Conservation (phyloP, 2,888 invertebrate genomes). For the Pollenia angustigena region DNA sequence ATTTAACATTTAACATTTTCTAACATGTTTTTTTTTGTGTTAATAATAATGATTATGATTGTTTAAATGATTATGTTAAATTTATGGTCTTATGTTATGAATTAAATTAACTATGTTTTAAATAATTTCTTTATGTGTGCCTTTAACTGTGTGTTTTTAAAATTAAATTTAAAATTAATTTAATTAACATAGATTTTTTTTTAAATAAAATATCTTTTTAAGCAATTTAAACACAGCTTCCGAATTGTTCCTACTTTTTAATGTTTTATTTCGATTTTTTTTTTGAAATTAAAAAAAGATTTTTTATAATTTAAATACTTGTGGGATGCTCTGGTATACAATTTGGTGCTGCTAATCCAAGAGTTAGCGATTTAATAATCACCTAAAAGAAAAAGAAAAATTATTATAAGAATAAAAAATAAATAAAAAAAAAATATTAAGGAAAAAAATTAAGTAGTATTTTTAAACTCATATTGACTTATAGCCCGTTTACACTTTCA, state of each 20-base stretch:
- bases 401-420: neutral
- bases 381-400: constrained; percentile 39
- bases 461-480: too few relatives aligned
- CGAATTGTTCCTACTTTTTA: constrained; percentile 39
- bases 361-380: constrained; percentile 46
- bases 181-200: constrained; percentile 7
- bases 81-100: constrained; percentile 18
- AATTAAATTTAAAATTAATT: neutral
- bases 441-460: neutral
- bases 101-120: constrained; percentile 13
- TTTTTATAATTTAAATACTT: constrained; percentile 59
- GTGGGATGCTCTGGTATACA: constrained; percentile 69
- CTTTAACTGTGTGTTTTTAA: constrained; percentile 10
- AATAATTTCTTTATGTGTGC: constrained; percentile 49
- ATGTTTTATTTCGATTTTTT: constrained; percentile 48
- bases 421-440: too few relatives aligned
- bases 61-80: neutral
- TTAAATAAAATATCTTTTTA: constrained; percentile 34
- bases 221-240: constrained; percentile 59
- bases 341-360: constrained; percentile 15
- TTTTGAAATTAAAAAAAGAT: constrained; percentile 18
- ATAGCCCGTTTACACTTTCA: too few relatives aligned
- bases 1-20: constrained; percentile 23
- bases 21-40: neutral
- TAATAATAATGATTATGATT: constrained; percentile 1